Conservation (phyloP, 2,888 invertebrate genomes). For the Drosophila rubida region DNA sequence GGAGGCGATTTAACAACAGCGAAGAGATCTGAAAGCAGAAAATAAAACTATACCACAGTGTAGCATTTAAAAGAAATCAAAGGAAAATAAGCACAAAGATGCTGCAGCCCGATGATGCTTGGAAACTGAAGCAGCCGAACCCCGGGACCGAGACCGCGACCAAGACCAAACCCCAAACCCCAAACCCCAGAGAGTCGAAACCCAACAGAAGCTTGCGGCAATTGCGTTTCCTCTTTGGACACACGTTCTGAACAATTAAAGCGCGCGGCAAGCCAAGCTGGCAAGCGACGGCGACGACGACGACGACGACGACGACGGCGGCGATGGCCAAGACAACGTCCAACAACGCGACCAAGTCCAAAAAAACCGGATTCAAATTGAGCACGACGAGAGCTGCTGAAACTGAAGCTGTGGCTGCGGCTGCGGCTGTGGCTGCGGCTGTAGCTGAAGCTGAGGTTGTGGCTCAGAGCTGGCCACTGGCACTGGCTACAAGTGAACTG, state of each 20-base stretch:
- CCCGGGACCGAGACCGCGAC: constrained; percentile 21
- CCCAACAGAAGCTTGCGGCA: constrained; percentile 82
- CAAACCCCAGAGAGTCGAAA: constrained; percentile 41
- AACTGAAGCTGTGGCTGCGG: constrained; percentile 44
- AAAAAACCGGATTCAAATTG: constrained; percentile 80
- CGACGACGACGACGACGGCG: constrained; percentile 20
- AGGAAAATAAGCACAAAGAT: constrained; percentile 59
- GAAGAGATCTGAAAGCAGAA: constrained; percentile 12
- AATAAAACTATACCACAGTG: constrained; percentile 43
- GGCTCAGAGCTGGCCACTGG: constrained; percentile 70
- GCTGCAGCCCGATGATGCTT: constrained; percentile 59
- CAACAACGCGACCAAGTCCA: constrained; percentile 58
- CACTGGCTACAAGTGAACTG: constrained; percentile 80
- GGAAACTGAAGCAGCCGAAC: constrained; percentile 48
- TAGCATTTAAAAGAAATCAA: constrained; percentile 74
- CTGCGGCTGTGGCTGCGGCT: constrained; percentile 24
- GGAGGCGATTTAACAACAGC: constrained; percentile 66
- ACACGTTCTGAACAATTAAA: constrained; percentile 81
- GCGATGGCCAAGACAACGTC: constrained; percentile 30
- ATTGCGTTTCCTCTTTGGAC: constrained; percentile 80
- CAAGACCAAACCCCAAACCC: constrained; percentile 37
- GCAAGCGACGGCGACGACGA: constrained; percentile 45
- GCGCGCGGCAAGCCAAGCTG: constrained; percentile 66
- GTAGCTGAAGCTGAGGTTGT: constrained; percentile 14
- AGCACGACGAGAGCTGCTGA: constrained; percentile 67